A percentile compares a stretch with the other conserved stretches of the same genome.
Conservation (phyloP, 2,888 invertebrate species). For the Cephus runcator region DNA sequence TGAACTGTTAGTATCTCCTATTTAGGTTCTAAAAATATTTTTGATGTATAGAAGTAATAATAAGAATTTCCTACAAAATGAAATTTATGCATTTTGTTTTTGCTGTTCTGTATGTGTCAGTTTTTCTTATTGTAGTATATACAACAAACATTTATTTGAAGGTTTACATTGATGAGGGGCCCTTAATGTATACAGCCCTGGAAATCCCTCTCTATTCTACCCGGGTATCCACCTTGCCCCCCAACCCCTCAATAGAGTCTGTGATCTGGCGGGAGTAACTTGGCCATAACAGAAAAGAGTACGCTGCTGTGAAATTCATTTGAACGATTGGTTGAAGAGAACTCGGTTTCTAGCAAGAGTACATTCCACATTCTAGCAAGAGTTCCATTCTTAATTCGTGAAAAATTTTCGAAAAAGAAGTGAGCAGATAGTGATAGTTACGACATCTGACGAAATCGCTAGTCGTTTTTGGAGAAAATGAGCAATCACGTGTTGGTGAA, state of each 20-base stretch:
- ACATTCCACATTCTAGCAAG: neutral
- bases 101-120: too few species aligned
- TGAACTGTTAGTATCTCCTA: too few species aligned
- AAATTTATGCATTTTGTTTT: too few species aligned
- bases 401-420: neutral
- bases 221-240: neutral
- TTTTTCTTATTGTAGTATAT: too few species aligned
- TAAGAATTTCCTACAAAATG: too few species aligned
- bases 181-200: neutral
- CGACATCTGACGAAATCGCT: neutral
- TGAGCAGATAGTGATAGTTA: neutral
- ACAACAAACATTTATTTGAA: neutral
- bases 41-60: too few species aligned
- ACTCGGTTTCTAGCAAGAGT: neutral
- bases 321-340: neutral
- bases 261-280: slow-evolving; percentile 1
- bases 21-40: too few species aligned
- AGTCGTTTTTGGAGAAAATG: slow-evolving; percentile 23
- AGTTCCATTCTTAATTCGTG: neutral
- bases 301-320: neutral
- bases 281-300: neutral
- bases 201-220: neutral
- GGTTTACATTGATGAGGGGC: neutral
- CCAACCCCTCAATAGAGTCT: neutral
- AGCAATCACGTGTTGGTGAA: slow-evolving; percentile 29